Base-by-base conservation (phyloP, 2,113 vertebrate genomes). In the Epinephelus fuscoguttatus region DNA sequence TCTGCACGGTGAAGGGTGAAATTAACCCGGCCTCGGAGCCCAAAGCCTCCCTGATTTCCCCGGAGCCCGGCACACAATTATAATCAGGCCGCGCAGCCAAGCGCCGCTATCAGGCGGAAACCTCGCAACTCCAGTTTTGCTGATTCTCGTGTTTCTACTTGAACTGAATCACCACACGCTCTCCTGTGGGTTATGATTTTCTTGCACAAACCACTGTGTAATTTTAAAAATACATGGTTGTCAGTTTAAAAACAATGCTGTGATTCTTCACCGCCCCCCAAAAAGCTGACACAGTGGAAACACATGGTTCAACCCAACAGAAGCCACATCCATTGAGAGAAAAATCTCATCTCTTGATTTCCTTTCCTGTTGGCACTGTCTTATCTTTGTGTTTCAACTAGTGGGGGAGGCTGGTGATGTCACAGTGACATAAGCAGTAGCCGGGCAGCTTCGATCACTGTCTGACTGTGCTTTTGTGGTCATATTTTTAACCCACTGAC, bases 281-380 rank as follows among this genome's bases (percentile, higher is more conserved):
- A 42, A 50, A 18, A 19, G 80, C 87, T 84, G 85, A 84, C 17
- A 6, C 6, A 23, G 61, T 21, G 77, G 52, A 77, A 84, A 80
- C 4, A 42, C 11, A 8, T 3, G 40, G 2, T 47, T 12, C 23
- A 0, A 8, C 17, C 37, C 30, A 8, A n/a, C 74, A 64, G 49
- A 12, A 21, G 49, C 25, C 45, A 0, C 47, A 15, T 57, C 63
- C 81, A 81, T 23, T 68, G 25, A 83, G 6, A 67, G n/a, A 66
- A 53, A 30, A 81, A 45, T 15, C 13, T 70, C 18, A 10, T 52
- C 37, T 68, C 18, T 50, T 70, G 7, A 57, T 68, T 67, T 61
- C 3, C 75, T 17, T 64, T 40, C 59, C 72, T 81, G 66, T 49
- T 75, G 49, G 33, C 70, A 42, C 45, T 0, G 27, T 10, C 21